These are phyloP conservation scores for Platysternon megacephalum DNA, from an alignment of 2,113 vertebrate species.

Conservation along the genomic window DNA sequence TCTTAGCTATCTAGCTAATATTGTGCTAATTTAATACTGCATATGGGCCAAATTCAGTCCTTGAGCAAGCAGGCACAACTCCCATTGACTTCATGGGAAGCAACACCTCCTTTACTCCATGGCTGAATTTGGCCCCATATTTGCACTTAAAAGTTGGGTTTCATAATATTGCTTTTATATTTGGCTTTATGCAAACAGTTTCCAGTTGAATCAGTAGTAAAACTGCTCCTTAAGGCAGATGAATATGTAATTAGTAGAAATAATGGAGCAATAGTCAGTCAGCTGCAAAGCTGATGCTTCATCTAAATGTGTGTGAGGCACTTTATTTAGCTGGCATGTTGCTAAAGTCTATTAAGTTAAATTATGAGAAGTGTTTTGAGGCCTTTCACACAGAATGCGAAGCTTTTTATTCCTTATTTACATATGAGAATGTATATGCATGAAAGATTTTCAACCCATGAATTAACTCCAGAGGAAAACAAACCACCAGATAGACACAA, in stretches of 20 bases:
- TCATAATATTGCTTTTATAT: slow-evolving; percentile 57
- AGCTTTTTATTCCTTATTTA: slow-evolving; percentile 70
- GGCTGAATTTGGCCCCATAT: slow-evolving; percentile 6
- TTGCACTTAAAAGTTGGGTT: slow-evolving; percentile 68
- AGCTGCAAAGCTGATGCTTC: slow-evolving; percentile 73
- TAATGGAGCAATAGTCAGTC: slow-evolving; percentile 68
- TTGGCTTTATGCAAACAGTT: slow-evolving; percentile 69
- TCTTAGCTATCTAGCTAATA: neutral
- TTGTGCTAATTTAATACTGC: neutral
- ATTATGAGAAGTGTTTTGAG: slow-evolving; percentile 75
- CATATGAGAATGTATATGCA: slow-evolving; percentile 63
- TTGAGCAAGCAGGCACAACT: neutral
- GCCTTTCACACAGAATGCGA: slow-evolving; percentile 63
- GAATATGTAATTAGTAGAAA: slow-evolving; percentile 78
- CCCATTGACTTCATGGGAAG: neutral
- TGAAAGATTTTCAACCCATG: slow-evolving; percentile 57
- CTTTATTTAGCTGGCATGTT: slow-evolving; percentile 72
- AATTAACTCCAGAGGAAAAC: slow-evolving; percentile 74
- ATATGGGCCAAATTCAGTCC: neutral
- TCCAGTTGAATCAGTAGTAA: slow-evolving; percentile 61
- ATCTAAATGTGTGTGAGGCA: slow-evolving; percentile 63
- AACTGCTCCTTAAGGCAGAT: slow-evolving; percentile 69
- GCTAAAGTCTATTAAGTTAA: slow-evolving; percentile 74
- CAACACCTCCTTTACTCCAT: neutral
- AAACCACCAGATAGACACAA: slow-evolving; percentile 69